Evolutionary conservation across 2,888 invertebrate genomes (phyloP).

Genomic region (Osedax frankpressi): DNA sequence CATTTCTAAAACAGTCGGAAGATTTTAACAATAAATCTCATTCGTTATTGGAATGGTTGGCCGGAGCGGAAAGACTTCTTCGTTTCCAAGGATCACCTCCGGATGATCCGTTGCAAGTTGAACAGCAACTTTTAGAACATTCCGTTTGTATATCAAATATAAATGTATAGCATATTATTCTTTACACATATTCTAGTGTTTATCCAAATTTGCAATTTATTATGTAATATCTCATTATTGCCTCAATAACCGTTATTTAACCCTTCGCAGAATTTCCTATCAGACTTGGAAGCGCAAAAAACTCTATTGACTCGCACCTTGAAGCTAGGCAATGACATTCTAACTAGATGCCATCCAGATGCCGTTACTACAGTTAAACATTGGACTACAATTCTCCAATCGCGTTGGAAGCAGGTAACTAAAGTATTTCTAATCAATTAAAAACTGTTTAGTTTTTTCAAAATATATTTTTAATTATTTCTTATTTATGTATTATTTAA

Average conservation of each 20-base stretch:
- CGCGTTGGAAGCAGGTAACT: constrained; percentile 62
- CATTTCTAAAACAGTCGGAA: constrained; percentile 58
- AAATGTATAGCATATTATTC: too few relatives aligned
- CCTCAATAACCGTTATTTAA: neutral
- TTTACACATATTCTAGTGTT: too few relatives aligned
- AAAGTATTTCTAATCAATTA: too few relatives aligned
- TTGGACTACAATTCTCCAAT: constrained; percentile 91
- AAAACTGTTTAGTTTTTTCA: too few relatives aligned
- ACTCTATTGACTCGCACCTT: constrained; percentile 59
- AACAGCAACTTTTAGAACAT: constrained; percentile 71
- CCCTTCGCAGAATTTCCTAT: constrained; percentile 41
- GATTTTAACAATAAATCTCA: constrained; percentile 84
- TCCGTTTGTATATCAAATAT: constrained; percentile 53
- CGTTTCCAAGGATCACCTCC: constrained; percentile 81
- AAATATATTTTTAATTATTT: too few relatives aligned
- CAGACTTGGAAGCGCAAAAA: constrained; percentile 72
- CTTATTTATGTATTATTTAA: too few relatives aligned
- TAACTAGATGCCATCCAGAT: constrained; percentile 87
- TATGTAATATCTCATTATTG: too few relatives aligned
- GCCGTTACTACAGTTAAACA: constrained; percentile 94
- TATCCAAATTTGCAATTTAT: too few relatives aligned
- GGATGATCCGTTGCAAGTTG: constrained; percentile 76
- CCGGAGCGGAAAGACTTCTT: constrained; percentile 83
- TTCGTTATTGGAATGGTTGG: constrained; percentile 84
- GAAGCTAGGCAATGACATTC: constrained; percentile 71